Base-by-base conservation (phyloP, 2,797 vertebrate species). In the Avahi laniger region DNA sequence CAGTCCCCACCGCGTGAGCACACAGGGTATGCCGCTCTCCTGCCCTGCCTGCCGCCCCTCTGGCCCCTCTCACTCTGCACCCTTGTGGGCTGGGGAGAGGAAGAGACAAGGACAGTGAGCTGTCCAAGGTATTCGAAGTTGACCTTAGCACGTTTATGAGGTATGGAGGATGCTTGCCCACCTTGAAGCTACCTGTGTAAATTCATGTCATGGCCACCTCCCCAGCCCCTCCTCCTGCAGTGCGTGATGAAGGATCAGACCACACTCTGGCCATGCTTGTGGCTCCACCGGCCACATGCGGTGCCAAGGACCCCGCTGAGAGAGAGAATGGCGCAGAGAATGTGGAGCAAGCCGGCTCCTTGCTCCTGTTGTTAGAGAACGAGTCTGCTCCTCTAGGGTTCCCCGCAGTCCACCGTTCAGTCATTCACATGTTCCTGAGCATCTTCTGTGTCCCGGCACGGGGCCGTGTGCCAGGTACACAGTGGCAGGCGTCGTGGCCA, bases 401-500 rank as follows among this genome's bases (percentile, higher is more conserved):
- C 8, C 26, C 30, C 5, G 9, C 12, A 5, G 15, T 17, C 20
- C 69, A 67, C 41, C 0, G 0, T 54, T 28, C 38, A 26, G 46
- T 41, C n/a, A 11, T 14, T 46, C 46, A 61, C 75, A 59, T 5
- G 4, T 28, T 28, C 5, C 1, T 7, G n/a, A 63, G 26, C 15
- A 5, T 81, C 38, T 70, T 63, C 50, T 65, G 4, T 22, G 11
- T 46, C 48, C 20, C 41, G 0, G 4, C 28, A 14, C 0, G 0
- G 33, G 73, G 4, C 79, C 5, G 15, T 28, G 52, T 7, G 24
- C 8, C 24, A 2, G 46, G 26, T 5, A 10, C 15, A 28, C 26
- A 1, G 9, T 2, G 48, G n/a, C 14, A 43, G 84, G 65, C 20
- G 4, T 2, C 0, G 0, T 1, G 26, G 59, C 13, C 35, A 22